Evolutionary conservation across 2,888 invertebrate genomes (phyloP), one percentile per base, ranked within the genome.

Genomic region (Disparrhopalites patrizii): DNA sequence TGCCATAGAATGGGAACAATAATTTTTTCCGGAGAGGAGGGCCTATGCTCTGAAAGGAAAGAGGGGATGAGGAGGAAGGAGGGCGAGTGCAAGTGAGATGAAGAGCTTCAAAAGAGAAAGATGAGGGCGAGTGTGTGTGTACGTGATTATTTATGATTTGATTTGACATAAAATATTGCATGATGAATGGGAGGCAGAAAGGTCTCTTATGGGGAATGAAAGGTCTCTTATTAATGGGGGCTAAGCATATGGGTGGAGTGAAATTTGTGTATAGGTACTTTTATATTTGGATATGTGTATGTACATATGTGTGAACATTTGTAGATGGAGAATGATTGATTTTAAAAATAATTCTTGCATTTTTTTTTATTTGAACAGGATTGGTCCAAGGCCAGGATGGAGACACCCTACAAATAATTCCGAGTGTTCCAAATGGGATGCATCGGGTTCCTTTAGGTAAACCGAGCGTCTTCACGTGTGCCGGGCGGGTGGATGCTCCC

Each of bases 391-490:
- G 8, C 20, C 20, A 7, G 13, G 7, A 7, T 3, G 55, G 31
- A 25, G 31, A 55, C 20, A 33, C 38, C 18, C 31, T 57, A 25
- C 38, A 38, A 57, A 57, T 57, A 36, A 38, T 57, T 30, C 57
- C 57, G 23, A 20, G 13, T 8, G 23, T 20, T 3, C 38, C 57
- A 15, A 40, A 57, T 27, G 36, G 28, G 5, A 40, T 20, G 15
- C 57, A 36, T 23, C 57, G 40, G 43, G 66, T 64, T 31, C 67
- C 75, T 27, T 31, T 73, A 18, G 75, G 75, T 4, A 47, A 72
- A 50, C 68, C 71, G n/a, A 66, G 62, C 23, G 62, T 75, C 18
- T 71, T 73, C 65, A 73, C 73, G 10, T 75, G 75, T 55, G 33
- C 62, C 7, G 75, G 69, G 1, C 62, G 68, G 23, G 75, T 75